Conservation (phyloP, 92 coral and sea anemone genomes). For the Micromussa lordhowensis region DNA sequence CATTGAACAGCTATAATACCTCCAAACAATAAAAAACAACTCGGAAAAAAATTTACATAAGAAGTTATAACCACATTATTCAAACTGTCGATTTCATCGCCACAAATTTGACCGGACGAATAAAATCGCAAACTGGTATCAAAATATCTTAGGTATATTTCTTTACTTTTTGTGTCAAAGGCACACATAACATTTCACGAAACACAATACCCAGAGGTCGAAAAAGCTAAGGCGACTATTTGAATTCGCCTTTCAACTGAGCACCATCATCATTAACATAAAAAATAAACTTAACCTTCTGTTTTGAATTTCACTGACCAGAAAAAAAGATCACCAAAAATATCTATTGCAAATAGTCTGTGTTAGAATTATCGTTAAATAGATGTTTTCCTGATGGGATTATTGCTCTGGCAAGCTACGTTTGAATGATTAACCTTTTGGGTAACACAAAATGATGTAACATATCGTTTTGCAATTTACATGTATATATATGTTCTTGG, state of each 20-base stretch:
- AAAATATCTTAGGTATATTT: no score
- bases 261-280: conserved; percentile 26
- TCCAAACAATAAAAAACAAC: conserved; percentile 72
- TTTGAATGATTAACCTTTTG: background rate
- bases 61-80: conserved; percentile 42
- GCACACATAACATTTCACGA: background rate
- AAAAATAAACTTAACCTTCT: conserved; percentile 20
- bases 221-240: background rate
- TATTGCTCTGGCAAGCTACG: conserved; percentile 1
- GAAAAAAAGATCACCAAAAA: background rate
- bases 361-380: conserved; percentile 2
- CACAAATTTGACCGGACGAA: background rate
- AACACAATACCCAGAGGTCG: background rate
- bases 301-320: conserved; percentile 28
- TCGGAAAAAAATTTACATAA: conserved; percentile 75
- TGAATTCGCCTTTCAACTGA: conserved; percentile 4
- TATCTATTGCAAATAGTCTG: background rate
- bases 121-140: background rate
- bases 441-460: background rate
- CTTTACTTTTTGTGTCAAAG: no score
- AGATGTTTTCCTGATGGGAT: background rate
- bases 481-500: conserved; percentile 4
- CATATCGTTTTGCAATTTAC: conserved; percentile 5
- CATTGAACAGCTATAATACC: conserved; percentile 59
- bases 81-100: conserved; percentile 42